Conservation (phyloP, 2,797 vertebrate species). For the Gouania willdenowi region DNA sequence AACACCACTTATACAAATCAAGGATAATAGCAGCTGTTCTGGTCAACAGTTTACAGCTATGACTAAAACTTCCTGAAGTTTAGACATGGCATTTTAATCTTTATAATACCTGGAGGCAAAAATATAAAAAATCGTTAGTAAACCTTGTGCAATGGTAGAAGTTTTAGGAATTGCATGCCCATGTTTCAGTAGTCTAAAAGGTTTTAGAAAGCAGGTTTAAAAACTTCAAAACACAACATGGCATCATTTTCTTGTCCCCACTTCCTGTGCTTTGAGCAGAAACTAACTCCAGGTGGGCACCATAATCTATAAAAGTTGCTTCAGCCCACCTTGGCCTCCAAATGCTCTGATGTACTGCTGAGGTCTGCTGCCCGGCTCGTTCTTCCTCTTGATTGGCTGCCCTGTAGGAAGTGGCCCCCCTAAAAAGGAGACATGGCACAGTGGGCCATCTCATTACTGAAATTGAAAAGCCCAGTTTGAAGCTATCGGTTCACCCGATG, state of each 20-base stretch:
- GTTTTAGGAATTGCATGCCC: no score
- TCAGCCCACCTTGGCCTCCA: conserved; percentile 92
- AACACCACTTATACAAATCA: no score
- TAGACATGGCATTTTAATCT: no score
- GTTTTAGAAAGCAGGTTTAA: no score
- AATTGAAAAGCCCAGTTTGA: conserved; percentile 14
- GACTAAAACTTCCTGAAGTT: no score
- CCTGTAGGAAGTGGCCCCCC: conserved; percentile 78
- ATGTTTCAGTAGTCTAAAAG: no score
- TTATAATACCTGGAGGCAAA: no score
- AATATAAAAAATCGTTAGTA: no score
- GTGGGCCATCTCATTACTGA: conserved; percentile 48
- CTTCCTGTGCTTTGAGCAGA: conserved; percentile 3
- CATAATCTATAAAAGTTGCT: conserved; percentile 44
- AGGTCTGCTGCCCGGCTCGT: conserved; percentile 88
- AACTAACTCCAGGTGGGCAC: conserved; percentile 38
- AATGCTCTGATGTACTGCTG: conserved; percentile 81
- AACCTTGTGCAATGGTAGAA: no score
- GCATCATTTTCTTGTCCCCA: background rate
- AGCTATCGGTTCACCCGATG: conserved; percentile 12
- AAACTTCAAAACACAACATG: no score
- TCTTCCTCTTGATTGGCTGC: conserved; percentile 83
- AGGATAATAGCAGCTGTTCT: no score
- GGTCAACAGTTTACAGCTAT: no score
- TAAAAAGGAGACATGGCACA: conserved; percentile 74